Percentiles rank a stretch among this genome's conserved stretches.
Conservation (phyloP, 2,797 vertebrate genomes). For the Alcedo quadribrachys region DNA sequence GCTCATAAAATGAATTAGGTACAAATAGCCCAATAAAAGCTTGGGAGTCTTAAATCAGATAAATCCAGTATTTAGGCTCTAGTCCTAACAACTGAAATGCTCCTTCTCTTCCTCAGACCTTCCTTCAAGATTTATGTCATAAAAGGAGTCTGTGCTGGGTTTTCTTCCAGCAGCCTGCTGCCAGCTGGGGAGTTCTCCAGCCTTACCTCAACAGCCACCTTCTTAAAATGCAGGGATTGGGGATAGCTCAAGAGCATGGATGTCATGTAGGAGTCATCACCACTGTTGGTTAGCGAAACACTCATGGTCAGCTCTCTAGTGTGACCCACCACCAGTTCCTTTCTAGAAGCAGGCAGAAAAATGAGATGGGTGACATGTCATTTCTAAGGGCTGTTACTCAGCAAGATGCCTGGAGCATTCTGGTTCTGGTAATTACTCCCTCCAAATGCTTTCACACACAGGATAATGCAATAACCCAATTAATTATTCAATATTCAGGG, state of each 20-base stretch:
- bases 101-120: neutral
- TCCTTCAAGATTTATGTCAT: neutral
- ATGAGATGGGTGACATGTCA: neutral
- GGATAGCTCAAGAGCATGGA: slow-evolving; percentile 72
- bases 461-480: neutral
- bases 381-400: neutral
- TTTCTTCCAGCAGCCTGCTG: neutral
- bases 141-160: neutral
- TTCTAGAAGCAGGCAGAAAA: slow-evolving; percentile 20
- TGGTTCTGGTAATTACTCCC: neutral
- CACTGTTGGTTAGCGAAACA: slow-evolving; percentile 66
- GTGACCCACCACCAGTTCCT: slow-evolving; percentile 65
- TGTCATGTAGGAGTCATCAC: slow-evolving; percentile 76
- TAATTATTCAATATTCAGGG: neutral
- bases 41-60: slow-evolving; percentile 31
- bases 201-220: slow-evolving; percentile 61
- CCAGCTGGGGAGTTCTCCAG: neutral
- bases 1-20: slow-evolving; percentile 22
- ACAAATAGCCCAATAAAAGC: slow-evolving; percentile 54
- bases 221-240: slow-evolving; percentile 63
- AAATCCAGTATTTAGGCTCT: neutral
- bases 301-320: slow-evolving; percentile 62
- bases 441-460: neutral
- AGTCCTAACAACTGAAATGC: neutral
- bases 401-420: neutral